Evolutionary conservation across 1,140 invertebrate genomes (phyloP), one percentile per base, ranked within the genome.

Genomic region (Chrysomallon squamiferum): DNA sequence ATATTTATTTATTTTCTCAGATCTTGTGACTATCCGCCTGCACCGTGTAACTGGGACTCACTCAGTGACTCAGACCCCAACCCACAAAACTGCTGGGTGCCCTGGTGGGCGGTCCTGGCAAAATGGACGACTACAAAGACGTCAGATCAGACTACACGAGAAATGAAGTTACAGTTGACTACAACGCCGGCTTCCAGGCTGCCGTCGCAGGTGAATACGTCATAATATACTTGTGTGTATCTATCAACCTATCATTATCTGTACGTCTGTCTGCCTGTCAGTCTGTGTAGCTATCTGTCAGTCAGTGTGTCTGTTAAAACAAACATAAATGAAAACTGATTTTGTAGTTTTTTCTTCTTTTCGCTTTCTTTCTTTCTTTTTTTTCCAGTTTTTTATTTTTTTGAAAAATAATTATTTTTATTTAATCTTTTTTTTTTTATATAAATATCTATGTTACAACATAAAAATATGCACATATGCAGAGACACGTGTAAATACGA

Each of bases 41-140:
- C 63, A 22, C 29, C 59, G 15, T 76, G 74, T 66, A 62, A 49
- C 22, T 66, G 70, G 65, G 41, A 63, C 22, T 65, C 52, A 33
- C 45, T 56, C 4, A 65, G 77, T 56, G 47, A 30, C 25, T 11
- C 35, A n/a, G 64, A 49, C 4, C 65, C 73, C 4, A 79, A 86
- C 69, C 76, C 79, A 15, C 78, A 84, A 68, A 81, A 7, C 73
- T 87, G 18, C 73, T 73, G 15, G 86, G 86, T 47, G 86, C 85
- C n/a, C 67, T 87, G 9, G 85, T 87, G 3, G 86, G 86, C 30
- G 86, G 86, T 7, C 86, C 86, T 0, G 78, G 76, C 50, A 33
- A 45, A 4, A 58, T 77, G 11, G 85, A 86, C 63, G 58, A 68
- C 11, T 86, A 84, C 65, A 62, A 56, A 0, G 84, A 86, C 68